phyloP scores from a whole-genome alignment of 2,113 vertebrate genomes.

The Myxocyprinus asiaticus region DNA sequence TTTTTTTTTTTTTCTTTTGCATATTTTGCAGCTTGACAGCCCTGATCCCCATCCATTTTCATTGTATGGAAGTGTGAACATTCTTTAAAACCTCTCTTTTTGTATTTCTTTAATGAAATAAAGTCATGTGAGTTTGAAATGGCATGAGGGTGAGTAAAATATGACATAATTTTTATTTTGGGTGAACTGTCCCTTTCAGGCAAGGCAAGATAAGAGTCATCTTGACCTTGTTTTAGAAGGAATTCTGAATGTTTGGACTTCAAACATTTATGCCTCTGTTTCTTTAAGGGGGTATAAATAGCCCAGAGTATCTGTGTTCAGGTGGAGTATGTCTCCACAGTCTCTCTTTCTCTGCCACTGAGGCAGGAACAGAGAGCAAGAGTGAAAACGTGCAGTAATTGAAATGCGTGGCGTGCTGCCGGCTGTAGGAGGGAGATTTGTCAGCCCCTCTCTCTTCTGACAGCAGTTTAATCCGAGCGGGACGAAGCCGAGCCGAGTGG shows the following conservation, averaged over 20 bases:
- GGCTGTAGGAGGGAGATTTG: constrained; percentile 81
- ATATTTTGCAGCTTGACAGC: too few species aligned
- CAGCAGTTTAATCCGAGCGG: constrained; percentile 82
- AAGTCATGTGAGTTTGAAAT: too few species aligned
- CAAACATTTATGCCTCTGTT: neutral
- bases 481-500: constrained; percentile 61
- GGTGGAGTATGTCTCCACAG: constrained; percentile 13
- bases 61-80: too few species aligned
- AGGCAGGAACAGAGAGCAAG: constrained; percentile 18
- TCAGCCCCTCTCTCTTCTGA: constrained; percentile 79
- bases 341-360: neutral
- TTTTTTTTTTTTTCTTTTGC: too few species aligned
- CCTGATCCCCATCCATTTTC: too few species aligned
- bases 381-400: constrained; percentile 66
- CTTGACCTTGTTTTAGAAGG: neutral
- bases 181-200: too few species aligned
- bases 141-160: too few species aligned
- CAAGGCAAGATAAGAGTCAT: neutral
- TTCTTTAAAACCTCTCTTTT: too few species aligned
- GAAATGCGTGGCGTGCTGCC: constrained; percentile 74
- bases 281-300: constrained; percentile 25
- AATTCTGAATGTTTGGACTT: neutral
- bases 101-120: too few species aligned
- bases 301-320: neutral
- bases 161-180: too few species aligned